Conservation (phyloP, 2,888 invertebrate species). For the Aspidiotus destructor region DNA sequence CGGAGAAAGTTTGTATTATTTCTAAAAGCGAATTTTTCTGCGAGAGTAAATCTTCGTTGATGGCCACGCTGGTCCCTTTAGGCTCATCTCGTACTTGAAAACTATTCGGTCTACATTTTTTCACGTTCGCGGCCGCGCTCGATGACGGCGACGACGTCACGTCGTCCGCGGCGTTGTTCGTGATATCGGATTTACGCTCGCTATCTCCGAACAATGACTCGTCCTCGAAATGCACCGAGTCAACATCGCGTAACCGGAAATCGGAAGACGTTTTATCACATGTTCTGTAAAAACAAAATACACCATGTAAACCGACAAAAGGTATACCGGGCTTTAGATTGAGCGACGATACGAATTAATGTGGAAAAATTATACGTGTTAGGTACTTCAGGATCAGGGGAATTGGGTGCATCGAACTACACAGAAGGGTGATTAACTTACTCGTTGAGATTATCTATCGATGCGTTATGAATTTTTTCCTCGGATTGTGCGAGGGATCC, state of each 20-base stretch:
- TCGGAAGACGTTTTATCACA: background rate
- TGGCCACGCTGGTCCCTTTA: background rate
- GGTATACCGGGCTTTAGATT: no score
- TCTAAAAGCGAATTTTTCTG: conserved; percentile 6
- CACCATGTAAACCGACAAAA: background rate
- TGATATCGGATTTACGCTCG: background rate
- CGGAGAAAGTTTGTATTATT: conserved; percentile 21
- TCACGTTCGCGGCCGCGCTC: background rate
- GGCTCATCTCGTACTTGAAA: background rate
- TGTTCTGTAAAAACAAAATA: background rate
- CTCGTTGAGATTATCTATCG: no score
- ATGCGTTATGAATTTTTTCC: no score
- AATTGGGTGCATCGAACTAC: no score
- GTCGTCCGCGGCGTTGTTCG: no score
- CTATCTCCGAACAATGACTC: background rate
- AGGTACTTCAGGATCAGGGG: no score
- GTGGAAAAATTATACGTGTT: no score
- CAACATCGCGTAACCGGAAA: conserved; percentile 12
- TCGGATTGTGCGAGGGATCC: no score
- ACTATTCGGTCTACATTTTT: background rate
- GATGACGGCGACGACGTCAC: background rate
- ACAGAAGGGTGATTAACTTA: no score
- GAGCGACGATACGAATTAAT: no score
- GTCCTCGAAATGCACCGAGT: background rate
- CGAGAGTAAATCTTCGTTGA: background rate